Evolutionary conservation across 2,888 invertebrate species (phyloP).

Genomic region (Eristalis pertinax): DNA sequence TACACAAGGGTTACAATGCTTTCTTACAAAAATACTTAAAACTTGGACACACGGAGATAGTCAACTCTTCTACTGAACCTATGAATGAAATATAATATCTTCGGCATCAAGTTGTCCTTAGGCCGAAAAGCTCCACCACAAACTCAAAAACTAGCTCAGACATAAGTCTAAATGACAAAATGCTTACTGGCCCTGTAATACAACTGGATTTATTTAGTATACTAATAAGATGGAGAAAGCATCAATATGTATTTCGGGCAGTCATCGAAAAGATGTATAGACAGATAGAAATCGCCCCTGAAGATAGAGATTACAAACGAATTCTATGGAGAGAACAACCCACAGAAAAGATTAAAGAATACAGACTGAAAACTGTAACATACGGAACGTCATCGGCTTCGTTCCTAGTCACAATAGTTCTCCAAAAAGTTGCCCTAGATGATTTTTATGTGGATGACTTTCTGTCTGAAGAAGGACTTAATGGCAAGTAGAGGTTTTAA

Average conservation of each 20-base stretch:
- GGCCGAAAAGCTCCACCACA: no score
- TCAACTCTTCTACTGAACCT: no score
- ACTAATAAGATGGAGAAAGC: not conserved
- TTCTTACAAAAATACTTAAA: no score
- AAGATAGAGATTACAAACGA: not conserved
- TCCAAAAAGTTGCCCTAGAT: no score
- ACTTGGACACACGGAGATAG: no score
- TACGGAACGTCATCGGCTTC: not conserved
- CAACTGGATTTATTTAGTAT: not conserved
- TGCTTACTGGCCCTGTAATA: not conserved
- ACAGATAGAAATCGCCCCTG: not conserved
- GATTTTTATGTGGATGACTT: not conserved
- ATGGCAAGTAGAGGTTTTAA: not conserved
- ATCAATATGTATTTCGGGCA: constrained; percentile 1
- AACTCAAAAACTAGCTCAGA: not conserved
- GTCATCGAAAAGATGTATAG: constrained; percentile 7
- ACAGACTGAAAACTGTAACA: not conserved
- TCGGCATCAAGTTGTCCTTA: no score
- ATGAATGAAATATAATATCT: no score
- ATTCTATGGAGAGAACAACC: not conserved
- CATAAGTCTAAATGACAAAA: not conserved
- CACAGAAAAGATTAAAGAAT: not conserved
- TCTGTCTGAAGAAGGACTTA: not conserved
- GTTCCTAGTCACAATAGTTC: no score
- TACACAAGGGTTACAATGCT: no score